Base-by-base conservation (phyloP, 64 coral and sea anemone genomes). In the Platygyra sinensis region DNA sequence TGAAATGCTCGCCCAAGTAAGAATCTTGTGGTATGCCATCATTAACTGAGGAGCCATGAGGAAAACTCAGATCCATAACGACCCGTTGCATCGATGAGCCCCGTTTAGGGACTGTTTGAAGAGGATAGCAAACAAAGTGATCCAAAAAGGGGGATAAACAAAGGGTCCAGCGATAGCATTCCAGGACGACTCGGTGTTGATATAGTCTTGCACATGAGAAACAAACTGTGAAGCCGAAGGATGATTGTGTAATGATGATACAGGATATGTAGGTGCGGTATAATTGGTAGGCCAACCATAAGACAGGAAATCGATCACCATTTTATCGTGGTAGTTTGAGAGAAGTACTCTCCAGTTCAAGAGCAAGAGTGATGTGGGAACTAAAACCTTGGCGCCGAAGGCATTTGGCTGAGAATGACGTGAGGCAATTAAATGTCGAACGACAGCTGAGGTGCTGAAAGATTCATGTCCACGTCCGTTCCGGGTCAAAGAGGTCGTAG, bases 21-120 rank as follows among this genome's bases (percentile, higher is more conserved):
- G n/a, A 32, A 11, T 83, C 30, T 30, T 50, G 30, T 30, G 80
- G 60, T 14, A 74, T 74, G 1, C 69, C 30, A 38, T 50, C 28
- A 28, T 42, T 87, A 16, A 73, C 85, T 54, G 85, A 74, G 22
- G 27, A 62, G 30, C 52, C 33, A 7, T 74, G 12, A 50, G 54
- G 86, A 15, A 76, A 88, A 76, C 73, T 88, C 72, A 88, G 61
- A 29, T 61, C 86, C 86, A 88, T 88, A 19, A 88, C 73, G 0
- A 88, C 86, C 7, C 72, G 72, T 12, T 46, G 17, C 14, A 4
- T 88, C 4, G 86, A 42, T 61, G 73, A 76, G 11, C 72, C 86
- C 0, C 73, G 50, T 76, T 88, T 88, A 13, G 86, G 86, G 14
- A 88, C 52, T 18, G 73, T 88, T 62, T 88, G 71, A 60, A 88